Base-by-base conservation (phyloP, 2,888 invertebrate species). In the Leucophenga montana region DNA sequence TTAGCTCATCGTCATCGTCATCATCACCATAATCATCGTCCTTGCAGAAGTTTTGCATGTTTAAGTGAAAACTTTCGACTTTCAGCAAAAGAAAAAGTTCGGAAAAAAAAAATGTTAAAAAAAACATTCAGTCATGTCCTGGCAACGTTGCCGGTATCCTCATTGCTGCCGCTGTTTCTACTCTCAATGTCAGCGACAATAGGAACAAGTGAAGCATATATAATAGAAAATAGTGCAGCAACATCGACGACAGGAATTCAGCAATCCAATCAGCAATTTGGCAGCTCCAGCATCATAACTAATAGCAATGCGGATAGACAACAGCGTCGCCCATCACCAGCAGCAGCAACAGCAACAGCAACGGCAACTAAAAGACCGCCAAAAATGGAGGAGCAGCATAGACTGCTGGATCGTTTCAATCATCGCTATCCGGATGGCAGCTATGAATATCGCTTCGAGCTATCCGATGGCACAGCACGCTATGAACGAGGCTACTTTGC, bases 401-500 rank as follows among this genome's bases (percentile, higher is more conserved):
- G 74, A 3, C 73, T 81, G 3, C 11, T 86, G 48, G 88, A 88
- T 70, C 82, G 78, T 6, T 87, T 79, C 70, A 79, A 85, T 68
- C 78, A 86, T 70, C 85, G 85, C 66, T 86, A 83, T 75, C 85
- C 86, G 20, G 87, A 87, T 70, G 87, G 87, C 31, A 87, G 88
- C 67, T 87, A 87, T 65, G 87, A 87, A 75, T 87, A 81, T 62
- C 84, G 88, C 1, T 87, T 82, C 48, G 88, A 87, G 64, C 67
- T 85, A 62, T 78, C 83, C 39, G 88, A 87, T 59, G 88, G 85
- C 3, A 84, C 86, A 0, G 85, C 86, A 0, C 87, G 87, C 14
- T 87, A 88, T 57, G 87, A 87, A 65, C 82, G 85, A 11, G 88
- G 88, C 8, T 87, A 86, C 65, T 86, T 88, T 14, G 78, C 80